These are phyloP conservation scores for Eurystomus glaucurus DNA, from an alignment of 2,797 vertebrate species.

Conservation along the genomic window DNA sequence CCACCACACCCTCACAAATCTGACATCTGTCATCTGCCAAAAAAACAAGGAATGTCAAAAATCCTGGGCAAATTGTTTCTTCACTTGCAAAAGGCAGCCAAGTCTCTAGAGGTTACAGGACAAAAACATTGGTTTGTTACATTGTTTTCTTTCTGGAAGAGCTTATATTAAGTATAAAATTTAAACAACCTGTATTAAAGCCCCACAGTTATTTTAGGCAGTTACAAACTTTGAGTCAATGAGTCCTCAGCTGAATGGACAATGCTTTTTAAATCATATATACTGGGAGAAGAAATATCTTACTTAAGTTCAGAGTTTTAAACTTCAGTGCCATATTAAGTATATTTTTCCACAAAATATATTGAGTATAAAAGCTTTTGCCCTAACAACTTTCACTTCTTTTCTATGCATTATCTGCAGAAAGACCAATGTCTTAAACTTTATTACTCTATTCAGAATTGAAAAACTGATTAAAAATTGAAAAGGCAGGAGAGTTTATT, in stretches of 20 bases:
- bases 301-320: not conserved
- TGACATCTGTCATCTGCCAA: slow-evolving; percentile 3
- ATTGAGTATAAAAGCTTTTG: not conserved
- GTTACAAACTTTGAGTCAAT: not conserved
- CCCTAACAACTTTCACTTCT: not conserved
- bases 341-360: not conserved
- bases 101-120: not conserved
- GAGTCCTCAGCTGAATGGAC: not conserved
- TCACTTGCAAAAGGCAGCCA: not conserved
- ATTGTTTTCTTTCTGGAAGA: not conserved
- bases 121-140: not conserved
- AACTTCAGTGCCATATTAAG: not conserved
- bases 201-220: not conserved
- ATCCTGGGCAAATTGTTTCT: not conserved
- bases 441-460: not conserved
- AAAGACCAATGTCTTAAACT: not conserved
- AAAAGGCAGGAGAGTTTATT: not conserved
- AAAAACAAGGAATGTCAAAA: not conserved
- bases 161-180: not conserved
- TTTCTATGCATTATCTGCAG: not conserved
- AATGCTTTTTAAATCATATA: not conserved
- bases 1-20: not conserved
- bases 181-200: not conserved
- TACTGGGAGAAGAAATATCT: not conserved
- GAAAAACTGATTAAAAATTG: not conserved